These are phyloP conservation scores for Anniella stebbinsi DNA, from an alignment of 2,797 vertebrate genomes.

Conservation along the genomic window DNA sequence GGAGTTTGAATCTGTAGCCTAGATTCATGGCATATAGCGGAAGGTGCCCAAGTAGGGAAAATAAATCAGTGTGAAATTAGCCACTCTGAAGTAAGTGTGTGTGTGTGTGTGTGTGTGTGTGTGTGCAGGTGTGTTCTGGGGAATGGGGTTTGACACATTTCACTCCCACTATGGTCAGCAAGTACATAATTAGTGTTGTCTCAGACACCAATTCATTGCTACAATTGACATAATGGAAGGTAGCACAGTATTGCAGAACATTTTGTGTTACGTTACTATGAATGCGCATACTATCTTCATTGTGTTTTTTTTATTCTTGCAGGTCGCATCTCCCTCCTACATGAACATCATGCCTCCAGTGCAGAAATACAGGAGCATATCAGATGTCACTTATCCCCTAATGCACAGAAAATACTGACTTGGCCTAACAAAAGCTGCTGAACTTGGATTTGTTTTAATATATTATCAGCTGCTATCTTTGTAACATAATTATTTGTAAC, in stretches of 20 bases:
- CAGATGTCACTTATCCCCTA: constrained; percentile 66
- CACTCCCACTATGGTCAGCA: neutral
- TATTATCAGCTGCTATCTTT: constrained; percentile 42
- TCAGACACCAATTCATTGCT: neutral
- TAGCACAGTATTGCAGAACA: neutral
- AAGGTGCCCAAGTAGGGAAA: too few relatives aligned
- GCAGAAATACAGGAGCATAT: constrained; percentile 64
- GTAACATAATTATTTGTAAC: constrained; percentile 49
- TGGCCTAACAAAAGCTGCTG: constrained; percentile 43
- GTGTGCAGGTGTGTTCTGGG: too few relatives aligned
- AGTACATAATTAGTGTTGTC: neutral
- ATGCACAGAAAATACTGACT: constrained; percentile 78
- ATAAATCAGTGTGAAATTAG: too few relatives aligned
- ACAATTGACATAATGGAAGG: constrained; percentile 4
- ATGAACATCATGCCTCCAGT: constrained; percentile 60
- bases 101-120: too few relatives aligned
- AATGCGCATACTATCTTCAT: neutral
- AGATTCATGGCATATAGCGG: too few relatives aligned
- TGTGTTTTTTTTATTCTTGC: constrained; percentile 3
- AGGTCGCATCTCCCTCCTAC: constrained; percentile 58
- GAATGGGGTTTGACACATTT: neutral
- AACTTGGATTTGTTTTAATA: constrained; percentile 48
- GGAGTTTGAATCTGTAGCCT: too few relatives aligned
- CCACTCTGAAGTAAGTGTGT: too few relatives aligned
- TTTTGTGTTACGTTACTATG: constrained; percentile 19